phyloP scores from a whole-genome alignment of 1,140 invertebrate species.

The Capitella teleta region DNA sequence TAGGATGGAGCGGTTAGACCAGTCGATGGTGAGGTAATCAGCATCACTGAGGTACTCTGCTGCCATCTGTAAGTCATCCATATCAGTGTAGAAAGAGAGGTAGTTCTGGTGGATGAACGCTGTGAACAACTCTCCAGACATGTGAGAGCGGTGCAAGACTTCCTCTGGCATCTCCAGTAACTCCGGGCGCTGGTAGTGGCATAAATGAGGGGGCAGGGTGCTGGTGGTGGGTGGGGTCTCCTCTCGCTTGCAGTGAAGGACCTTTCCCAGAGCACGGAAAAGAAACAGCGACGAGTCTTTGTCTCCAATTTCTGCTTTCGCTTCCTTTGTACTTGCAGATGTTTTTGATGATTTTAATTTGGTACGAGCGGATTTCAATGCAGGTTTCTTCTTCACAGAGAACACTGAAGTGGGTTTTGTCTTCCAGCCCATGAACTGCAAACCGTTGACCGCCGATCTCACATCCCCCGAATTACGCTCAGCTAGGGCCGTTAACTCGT shows the following conservation, averaged over 20 bases:
- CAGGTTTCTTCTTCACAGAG: too few species aligned
- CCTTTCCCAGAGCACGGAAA: slow-evolving; percentile 39
- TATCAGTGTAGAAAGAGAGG: slow-evolving; percentile 27
- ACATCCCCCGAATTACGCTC: too few species aligned
- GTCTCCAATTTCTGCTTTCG: slow-evolving; percentile 22
- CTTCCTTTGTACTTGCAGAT: background rate
- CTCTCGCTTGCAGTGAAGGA: slow-evolving; percentile 35
- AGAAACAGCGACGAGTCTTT: slow-evolving; percentile 33
- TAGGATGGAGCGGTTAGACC: slow-evolving; percentile 28
- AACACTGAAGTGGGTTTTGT: too few species aligned
- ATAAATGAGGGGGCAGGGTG: background rate
- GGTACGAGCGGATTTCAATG: too few species aligned
- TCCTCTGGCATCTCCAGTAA: slow-evolving; percentile 12
- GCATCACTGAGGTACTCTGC: slow-evolving; percentile 36
- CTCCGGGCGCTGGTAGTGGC: background rate
- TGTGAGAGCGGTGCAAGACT: slow-evolving; percentile 28
- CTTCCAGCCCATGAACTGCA: too few species aligned
- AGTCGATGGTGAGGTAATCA: slow-evolving; percentile 31
- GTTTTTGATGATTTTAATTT: too few species aligned
- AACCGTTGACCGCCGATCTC: too few species aligned
- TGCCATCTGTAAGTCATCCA: slow-evolving; percentile 29
- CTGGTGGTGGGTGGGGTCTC: background rate
- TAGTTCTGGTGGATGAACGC: slow-evolving; percentile 40
- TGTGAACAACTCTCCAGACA: slow-evolving; percentile 34
- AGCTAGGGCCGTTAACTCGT: too few species aligned